Evolutionary conservation across 2,888 invertebrate species (phyloP).

Genomic region (Mesorhabditis spiculigera): DNA sequence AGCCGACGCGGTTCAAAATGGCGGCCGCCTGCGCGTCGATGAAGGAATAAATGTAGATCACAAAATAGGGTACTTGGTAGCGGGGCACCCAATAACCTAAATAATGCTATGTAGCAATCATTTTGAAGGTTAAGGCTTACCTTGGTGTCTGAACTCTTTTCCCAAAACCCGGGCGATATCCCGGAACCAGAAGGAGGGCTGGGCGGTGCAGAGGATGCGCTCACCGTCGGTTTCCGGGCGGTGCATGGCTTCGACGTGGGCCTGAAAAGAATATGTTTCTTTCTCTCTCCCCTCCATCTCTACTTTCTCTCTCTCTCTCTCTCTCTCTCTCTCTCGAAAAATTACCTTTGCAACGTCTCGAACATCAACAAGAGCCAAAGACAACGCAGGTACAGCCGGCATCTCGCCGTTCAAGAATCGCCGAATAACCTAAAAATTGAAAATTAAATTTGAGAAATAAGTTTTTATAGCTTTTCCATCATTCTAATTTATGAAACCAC

Average conservation of each 20-base stretch:
- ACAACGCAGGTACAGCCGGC: conserved; percentile 59
- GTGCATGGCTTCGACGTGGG: conserved; percentile 63
- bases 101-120: conserved; percentile 3
- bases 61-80: conserved; percentile 59
- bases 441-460: not conserved
- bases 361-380: conserved; percentile 63
- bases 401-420: conserved; percentile 51
- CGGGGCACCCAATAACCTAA: conserved; percentile 61
- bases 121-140: conserved; percentile 35
- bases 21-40: conserved; percentile 62
- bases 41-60: conserved; percentile 59
- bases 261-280: conserved; percentile 26
- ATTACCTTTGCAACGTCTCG: conserved; percentile 62
- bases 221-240: conserved; percentile 61
- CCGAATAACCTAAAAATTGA: conserved; percentile 39
- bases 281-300: too few species aligned
- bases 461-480: too few species aligned
- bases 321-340: not conserved
- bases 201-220: conserved; percentile 57
- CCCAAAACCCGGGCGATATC: conserved; percentile 62
- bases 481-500: not conserved
- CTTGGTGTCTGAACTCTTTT: conserved; percentile 63
- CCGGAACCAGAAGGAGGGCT: conserved; percentile 61
- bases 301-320: too few species aligned
- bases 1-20: conserved; percentile 55